Evolutionary conservation across 1,140 invertebrate genomes (phyloP).

Genomic region (Tribolium madens): DNA sequence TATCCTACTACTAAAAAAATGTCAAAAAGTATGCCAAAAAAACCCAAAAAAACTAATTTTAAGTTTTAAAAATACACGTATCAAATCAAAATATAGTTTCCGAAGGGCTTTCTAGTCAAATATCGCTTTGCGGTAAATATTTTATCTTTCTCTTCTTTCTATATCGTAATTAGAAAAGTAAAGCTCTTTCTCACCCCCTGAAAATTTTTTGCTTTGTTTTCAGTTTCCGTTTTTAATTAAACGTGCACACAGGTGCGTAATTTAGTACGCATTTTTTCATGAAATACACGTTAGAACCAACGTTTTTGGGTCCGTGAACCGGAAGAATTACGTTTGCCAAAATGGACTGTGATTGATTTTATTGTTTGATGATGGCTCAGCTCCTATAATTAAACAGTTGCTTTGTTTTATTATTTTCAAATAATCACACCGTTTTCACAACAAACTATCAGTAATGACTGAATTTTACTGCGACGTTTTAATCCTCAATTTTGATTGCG

Average conservation of each 20-base stretch:
- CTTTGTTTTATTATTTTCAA: neutral
- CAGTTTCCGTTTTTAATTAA: slow-evolving; percentile 31
- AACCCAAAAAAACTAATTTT: too few relatives aligned
- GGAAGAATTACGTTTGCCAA: slow-evolving; percentile 12
- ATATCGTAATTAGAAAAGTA: neutral
- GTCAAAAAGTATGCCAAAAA: too few relatives aligned
- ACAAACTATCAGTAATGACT: neutral
- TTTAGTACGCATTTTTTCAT: slow-evolving; percentile 9
- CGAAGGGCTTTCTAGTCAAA: too few relatives aligned
- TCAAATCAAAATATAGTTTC: too few relatives aligned
- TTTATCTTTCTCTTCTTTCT: neutral
- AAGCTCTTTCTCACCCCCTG: neutral
- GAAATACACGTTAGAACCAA: slow-evolving; percentile 9
- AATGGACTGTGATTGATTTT: slow-evolving; percentile 19
- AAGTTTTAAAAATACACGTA: too few relatives aligned
- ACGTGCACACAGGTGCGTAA: slow-evolving; percentile 33
- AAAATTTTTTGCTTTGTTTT: slow-evolving; percentile 4
- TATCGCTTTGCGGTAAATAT: neutral
- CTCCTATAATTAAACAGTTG: neutral
- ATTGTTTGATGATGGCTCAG: neutral
- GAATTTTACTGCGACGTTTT: slow-evolving; percentile 4
- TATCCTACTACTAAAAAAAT: too few relatives aligned
- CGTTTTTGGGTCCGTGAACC: neutral
- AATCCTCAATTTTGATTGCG: neutral
- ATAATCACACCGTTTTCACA: neutral